phyloP scores from a whole-genome alignment of 2,888 invertebrate genomes.

The Agrochola lota region DNA sequence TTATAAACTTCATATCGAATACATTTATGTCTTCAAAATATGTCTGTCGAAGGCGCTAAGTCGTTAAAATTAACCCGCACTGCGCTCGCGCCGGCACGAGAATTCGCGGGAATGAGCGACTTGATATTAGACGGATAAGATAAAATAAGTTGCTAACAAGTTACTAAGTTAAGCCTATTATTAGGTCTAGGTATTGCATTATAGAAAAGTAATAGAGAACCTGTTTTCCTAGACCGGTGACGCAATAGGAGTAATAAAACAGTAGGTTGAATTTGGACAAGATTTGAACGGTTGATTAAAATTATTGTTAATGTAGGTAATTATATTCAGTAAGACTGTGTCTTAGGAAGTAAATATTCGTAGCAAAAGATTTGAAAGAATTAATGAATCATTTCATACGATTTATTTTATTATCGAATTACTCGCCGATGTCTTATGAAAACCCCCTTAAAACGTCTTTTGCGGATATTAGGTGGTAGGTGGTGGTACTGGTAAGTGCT shows the following conservation, averaged over 20 bases:
- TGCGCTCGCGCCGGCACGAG: slow-evolving; percentile 16
- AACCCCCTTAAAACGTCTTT: neutral
- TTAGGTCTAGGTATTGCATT: slow-evolving; percentile 61
- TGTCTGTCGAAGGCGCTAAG: slow-evolving; percentile 34
- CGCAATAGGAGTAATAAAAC: slow-evolving; percentile 36
- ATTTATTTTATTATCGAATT: neutral
- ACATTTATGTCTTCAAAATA: slow-evolving; percentile 32
- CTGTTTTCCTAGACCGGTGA: slow-evolving; percentile 50
- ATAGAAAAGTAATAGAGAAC: slow-evolving; percentile 57
- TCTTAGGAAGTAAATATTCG: slow-evolving; percentile 15
- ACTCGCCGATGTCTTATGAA: neutral
- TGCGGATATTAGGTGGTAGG: neutral
- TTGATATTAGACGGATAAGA: slow-evolving; percentile 64
- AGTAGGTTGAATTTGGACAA: slow-evolving; percentile 44
- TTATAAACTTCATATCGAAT: neutral
- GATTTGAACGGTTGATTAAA: slow-evolving; percentile 15
- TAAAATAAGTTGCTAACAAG: slow-evolving; percentile 70
- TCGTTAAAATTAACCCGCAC: slow-evolving; percentile 16
- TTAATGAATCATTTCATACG: neutral
- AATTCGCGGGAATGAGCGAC: slow-evolving; percentile 41
- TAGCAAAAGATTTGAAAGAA: neutral
- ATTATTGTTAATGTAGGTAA: slow-evolving; percentile 15
- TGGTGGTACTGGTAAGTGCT: too few species aligned
- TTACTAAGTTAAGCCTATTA: slow-evolving; percentile 65
- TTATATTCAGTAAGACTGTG: neutral